Base-by-base conservation (phyloP, 2,797 vertebrate genomes). In the Eupleurogrammus muticus region DNA sequence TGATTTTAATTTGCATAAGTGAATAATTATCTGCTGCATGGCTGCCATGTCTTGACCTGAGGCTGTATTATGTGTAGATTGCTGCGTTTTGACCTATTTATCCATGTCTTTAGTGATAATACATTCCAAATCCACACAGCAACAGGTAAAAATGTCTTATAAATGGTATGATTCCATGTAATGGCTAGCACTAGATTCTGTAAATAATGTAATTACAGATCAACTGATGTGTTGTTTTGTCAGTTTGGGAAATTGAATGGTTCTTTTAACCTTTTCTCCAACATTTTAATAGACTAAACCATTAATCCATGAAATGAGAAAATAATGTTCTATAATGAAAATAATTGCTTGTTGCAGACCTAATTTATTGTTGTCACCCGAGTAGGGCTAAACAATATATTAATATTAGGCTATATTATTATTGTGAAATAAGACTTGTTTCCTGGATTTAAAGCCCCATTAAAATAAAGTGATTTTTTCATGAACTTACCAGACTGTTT, bases 21-120 rank as follows among this genome's bases (percentile, higher is more conserved):
- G 4, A 60, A 44, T 40, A 8, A 36, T 52, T 48, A 23, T 47
- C 40, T 50, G 32, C 14, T 70, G 56, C 57, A 47, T 59, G 32
- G 34, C 46, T 42, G 44, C 3, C 10, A 14, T 20, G 8, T 50
- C 10, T 20, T 9, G 28, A 11, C 8, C 12, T 49, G 20, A 32
- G 50, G 38, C 13, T 19, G 35, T 20, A 44, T 40, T 9, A 38
- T 9, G 59, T 35, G 14, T 55, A 9, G 8, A 28, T 2, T 59
- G 19, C 12, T 60, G 14, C 2, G 16, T 48, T 62, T 50, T 28
- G 12, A 54, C 28, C 5, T 2, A 28, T 20, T 66, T 0, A 34
- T 57, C 14, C 12, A 10, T 3, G 13, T 24, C 42, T 5, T 20
- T 16, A 2, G 9, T 14, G 10, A 35, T 19, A 13, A 5, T 9